Conservation (phyloP, 53 echinoderm and acorn worm species). For the Astropecten irregularis region DNA sequence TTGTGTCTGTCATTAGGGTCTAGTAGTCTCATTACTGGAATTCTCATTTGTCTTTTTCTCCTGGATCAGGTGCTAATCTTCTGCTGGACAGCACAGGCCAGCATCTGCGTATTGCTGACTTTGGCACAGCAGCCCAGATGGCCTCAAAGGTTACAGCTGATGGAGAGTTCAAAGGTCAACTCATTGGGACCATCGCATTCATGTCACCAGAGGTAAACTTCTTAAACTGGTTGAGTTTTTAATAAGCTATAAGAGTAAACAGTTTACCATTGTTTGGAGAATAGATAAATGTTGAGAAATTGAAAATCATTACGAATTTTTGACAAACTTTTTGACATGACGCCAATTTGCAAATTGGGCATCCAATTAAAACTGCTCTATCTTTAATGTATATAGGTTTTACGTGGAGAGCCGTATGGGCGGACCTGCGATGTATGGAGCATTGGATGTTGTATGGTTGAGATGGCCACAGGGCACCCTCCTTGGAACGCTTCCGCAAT, state of each 20-base stretch:
- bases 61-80: slow-evolving; percentile 86
- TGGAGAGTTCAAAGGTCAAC: slow-evolving; percentile 98
- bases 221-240: too few species aligned
- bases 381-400: too few species aligned
- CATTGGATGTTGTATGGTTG: slow-evolving; percentile 91
- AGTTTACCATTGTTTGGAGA: too few species aligned
- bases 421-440: slow-evolving; percentile 97
- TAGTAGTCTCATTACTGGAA: too few species aligned
- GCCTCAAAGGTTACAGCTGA: slow-evolving; percentile 87
- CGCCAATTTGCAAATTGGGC: too few species aligned
- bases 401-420: slow-evolving; percentile 94
- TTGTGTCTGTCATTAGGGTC: too few species aligned
- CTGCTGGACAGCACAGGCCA: slow-evolving; percentile 97
- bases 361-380: too few species aligned
- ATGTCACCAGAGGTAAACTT: slow-evolving; percentile 99
- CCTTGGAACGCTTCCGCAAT: slow-evolving; percentile 88
- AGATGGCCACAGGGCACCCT: slow-evolving; percentile 88
- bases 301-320: too few species aligned
- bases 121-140: slow-evolving; percentile 96
- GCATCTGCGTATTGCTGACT: slow-evolving; percentile 89
- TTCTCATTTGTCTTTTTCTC: too few species aligned
- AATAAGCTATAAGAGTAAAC: too few species aligned
- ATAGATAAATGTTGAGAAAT: too few species aligned
- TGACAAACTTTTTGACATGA: too few species aligned
- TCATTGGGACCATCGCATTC: slow-evolving; percentile 94